Evolutionary conservation across 2,888 invertebrate species (phyloP).

Genomic region (Electrophaes corylata): DNA sequence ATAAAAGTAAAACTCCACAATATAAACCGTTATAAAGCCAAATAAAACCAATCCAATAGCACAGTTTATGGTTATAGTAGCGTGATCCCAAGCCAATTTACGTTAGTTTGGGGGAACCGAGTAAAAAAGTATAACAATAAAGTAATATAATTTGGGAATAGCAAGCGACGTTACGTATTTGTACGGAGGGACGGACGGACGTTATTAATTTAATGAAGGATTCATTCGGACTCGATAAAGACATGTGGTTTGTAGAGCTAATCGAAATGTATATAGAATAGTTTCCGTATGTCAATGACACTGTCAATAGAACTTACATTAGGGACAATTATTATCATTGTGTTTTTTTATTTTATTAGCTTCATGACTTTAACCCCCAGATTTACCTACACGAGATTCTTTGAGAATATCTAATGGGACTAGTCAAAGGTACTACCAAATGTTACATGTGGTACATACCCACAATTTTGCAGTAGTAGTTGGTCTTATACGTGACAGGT

Average conservation of each 20-base stretch:
- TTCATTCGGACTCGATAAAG: conserved; percentile 60
- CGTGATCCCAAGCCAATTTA: conserved; percentile 83
- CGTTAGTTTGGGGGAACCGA: conserved; percentile 77
- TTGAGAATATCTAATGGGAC: no score
- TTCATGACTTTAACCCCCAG: not conserved
- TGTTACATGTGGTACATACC: no score
- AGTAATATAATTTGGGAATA: conserved; percentile 81
- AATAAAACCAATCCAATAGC: conserved; percentile 74
- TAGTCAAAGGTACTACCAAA: no score
- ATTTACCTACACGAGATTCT: no score
- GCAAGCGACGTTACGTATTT: conserved; percentile 72
- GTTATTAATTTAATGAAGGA: conserved; percentile 75
- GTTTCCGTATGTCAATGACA: conserved; percentile 3
- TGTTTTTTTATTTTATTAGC: not conserved
- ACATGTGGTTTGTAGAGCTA: conserved; percentile 47
- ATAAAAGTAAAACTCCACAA: conserved; percentile 45
- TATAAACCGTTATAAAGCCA: conserved; percentile 54
- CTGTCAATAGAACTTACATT: not conserved
- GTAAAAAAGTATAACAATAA: conserved; percentile 81
- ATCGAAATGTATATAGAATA: conserved; percentile 41
- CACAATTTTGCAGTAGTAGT: no score
- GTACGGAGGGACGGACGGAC: conserved; percentile 68
- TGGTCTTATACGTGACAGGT: no score
- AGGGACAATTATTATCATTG: not conserved
- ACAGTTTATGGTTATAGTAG: conserved; percentile 77